Conservation (phyloP, 2,888 invertebrate species). For the Hydrotaea cyrtoneurina region DNA sequence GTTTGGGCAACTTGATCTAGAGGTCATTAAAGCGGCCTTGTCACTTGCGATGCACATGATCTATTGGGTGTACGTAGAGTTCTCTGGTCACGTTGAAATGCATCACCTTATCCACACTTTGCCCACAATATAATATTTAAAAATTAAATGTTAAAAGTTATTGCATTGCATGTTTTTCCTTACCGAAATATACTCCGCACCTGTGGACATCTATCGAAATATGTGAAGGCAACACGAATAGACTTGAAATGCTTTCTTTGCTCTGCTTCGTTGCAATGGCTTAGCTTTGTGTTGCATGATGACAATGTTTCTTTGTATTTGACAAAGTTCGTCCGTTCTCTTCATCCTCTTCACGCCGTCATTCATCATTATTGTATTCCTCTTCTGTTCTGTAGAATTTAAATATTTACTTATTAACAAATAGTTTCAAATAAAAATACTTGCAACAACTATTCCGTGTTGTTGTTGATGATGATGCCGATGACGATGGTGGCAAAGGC, state of each 20-base stretch:
- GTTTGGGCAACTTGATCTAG: too few species aligned
- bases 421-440: background rate
- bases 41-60: too few species aligned
- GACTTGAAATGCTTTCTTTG: background rate
- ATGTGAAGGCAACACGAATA: background rate
- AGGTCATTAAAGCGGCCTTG: too few species aligned
- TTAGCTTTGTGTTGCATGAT: background rate
- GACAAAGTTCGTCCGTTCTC: background rate
- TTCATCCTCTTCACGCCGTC: background rate
- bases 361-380: too few species aligned
- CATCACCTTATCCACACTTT: too few species aligned
- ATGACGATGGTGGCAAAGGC: background rate
- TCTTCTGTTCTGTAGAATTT: background rate
- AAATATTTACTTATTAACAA: conserved; percentile 20
- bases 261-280: background rate
- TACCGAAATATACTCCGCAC: background rate
- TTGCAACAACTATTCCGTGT: background rate
- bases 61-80: too few species aligned
- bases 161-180: too few species aligned
- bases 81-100: too few species aligned
- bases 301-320: background rate
- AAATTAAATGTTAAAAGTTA: too few species aligned
- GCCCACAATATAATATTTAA: too few species aligned
- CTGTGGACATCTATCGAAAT: background rate
- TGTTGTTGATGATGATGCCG: background rate